Evolutionary conservation across 2,888 invertebrate species (phyloP).

Genomic region (Drosophila nr. fundita): DNA sequence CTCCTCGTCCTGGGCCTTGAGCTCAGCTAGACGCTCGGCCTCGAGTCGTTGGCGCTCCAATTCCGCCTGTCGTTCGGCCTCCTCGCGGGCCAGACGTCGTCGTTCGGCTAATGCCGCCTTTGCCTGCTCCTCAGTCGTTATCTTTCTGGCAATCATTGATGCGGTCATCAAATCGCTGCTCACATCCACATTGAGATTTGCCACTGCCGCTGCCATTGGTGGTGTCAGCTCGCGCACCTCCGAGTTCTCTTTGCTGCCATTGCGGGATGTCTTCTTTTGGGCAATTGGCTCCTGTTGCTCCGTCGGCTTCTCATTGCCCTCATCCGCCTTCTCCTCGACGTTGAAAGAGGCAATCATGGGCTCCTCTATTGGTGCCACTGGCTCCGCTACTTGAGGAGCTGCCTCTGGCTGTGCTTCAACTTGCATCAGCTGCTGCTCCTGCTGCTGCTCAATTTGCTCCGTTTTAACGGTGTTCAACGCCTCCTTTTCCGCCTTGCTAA

Average conservation of each 20-base stretch:
- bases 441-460: constrained; percentile 68
- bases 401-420: constrained; percentile 65
- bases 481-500: constrained; percentile 85
- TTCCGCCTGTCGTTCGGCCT: constrained; percentile 96
- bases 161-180: constrained; percentile 85
- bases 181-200: constrained; percentile 33
- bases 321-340: constrained; percentile 82
- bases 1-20: constrained; percentile 90
- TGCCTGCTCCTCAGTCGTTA: constrained; percentile 96
- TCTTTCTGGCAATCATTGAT: constrained; percentile 89
- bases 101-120: constrained; percentile 97
- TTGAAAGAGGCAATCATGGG: constrained; percentile 40
- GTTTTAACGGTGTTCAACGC: constrained; percentile 84
- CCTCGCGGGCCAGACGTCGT: constrained; percentile 94
- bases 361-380: neutral
- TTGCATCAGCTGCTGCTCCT: constrained; percentile 19
- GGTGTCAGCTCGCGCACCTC: constrained; percentile 80
- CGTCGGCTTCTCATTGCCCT: constrained; percentile 80
- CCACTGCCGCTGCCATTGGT: constrained; percentile 26
- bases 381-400: constrained; percentile 35
- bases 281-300: constrained; percentile 52
- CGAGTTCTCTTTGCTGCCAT: constrained; percentile 82
- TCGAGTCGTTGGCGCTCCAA: constrained; percentile 91
- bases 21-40: constrained; percentile 90
- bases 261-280: constrained; percentile 64